Percentiles rank a stretch among this genome's conserved stretches.
Conservation (phyloP, 1,140 invertebrate species). For the Muscidifurax raptorellus region DNA sequence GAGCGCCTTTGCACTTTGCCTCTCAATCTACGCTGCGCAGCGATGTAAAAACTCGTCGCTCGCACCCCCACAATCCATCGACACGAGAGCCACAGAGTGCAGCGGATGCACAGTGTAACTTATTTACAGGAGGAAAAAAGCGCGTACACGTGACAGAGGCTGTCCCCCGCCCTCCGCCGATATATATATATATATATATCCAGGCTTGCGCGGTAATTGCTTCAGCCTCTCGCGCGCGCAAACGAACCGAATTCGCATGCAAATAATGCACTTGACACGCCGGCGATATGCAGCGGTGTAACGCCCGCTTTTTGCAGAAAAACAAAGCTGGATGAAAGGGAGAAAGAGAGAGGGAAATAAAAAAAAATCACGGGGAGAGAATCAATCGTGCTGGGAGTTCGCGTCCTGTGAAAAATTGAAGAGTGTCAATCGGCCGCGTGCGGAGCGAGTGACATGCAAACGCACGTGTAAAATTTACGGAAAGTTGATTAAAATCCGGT, state of each 20-base stretch:
- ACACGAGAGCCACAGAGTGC: not conserved
- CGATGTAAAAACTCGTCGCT: conserved; percentile 19
- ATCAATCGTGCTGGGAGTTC: conserved; percentile 40
- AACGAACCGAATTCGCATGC: conserved; percentile 49
- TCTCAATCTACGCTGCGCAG: not conserved
- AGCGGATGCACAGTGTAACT: conserved; percentile 26
- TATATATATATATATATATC: not conserved
- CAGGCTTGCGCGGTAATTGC: conserved; percentile 28
- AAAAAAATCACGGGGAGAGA: conserved; percentile 6
- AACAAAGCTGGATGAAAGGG: not conserved
- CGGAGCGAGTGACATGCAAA: not conserved
- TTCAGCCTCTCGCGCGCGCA: conserved; percentile 24
- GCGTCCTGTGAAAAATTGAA: conserved; percentile 41
- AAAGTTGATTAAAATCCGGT: conserved; percentile 47
- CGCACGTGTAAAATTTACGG: conserved; percentile 41
- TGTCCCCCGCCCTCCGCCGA: too few species aligned
- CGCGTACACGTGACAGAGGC: conserved; percentile 4
- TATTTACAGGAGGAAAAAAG: conserved; percentile 43
- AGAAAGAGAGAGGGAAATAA: not conserved
- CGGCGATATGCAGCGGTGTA: not conserved
- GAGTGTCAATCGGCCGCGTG: conserved; percentile 45
- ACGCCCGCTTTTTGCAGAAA: conserved; percentile 23
- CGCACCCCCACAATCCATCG: not conserved
- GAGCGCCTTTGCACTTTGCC: conserved; percentile 24
- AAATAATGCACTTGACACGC: conserved; percentile 50